A percentile compares a stretch with the other conserved stretches of the same genome.
Conservation (phyloP, 2,888 invertebrate genomes). For the Polyommatus icarus region DNA sequence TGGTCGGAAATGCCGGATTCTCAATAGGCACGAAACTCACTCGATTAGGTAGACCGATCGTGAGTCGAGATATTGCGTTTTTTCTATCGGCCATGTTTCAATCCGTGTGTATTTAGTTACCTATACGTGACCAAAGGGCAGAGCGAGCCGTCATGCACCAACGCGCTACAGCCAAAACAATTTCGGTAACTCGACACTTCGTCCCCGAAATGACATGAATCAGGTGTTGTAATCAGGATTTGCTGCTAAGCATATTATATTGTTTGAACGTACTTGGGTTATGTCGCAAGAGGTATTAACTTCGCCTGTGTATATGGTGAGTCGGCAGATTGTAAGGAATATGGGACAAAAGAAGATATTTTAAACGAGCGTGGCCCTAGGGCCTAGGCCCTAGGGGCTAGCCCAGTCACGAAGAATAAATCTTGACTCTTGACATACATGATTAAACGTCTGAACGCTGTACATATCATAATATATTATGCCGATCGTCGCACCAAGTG, state of each 20-base stretch:
- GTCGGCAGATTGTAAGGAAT: background rate
- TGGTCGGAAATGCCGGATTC: too few relatives aligned
- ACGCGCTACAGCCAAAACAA: slow-evolving; percentile 57
- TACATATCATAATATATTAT: too few relatives aligned
- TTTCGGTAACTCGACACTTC: slow-evolving; percentile 54
- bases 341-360: too few relatives aligned
- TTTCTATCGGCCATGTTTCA: background rate
- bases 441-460: too few relatives aligned
- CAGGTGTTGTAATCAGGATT: slow-evolving; percentile 29
- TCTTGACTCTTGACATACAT: too few relatives aligned
- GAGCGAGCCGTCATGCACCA: slow-evolving; percentile 57
- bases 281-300: background rate
- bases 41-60: background rate
- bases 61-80: background rate
- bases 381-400: too few relatives aligned
- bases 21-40: background rate
- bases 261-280: background rate
- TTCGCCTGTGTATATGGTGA: background rate
- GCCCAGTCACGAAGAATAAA: too few relatives aligned
- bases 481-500: too few relatives aligned
- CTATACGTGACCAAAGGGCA: slow-evolving; percentile 50
- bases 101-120: slow-evolving; percentile 22
- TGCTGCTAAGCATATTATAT: background rate
- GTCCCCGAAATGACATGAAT: slow-evolving; percentile 41
- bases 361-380: too few relatives aligned